Evolutionary conservation across 2,888 invertebrate species (phyloP), one percentile per base, ranked within the genome.

Genomic region (Acrobasis consociella): DNA sequence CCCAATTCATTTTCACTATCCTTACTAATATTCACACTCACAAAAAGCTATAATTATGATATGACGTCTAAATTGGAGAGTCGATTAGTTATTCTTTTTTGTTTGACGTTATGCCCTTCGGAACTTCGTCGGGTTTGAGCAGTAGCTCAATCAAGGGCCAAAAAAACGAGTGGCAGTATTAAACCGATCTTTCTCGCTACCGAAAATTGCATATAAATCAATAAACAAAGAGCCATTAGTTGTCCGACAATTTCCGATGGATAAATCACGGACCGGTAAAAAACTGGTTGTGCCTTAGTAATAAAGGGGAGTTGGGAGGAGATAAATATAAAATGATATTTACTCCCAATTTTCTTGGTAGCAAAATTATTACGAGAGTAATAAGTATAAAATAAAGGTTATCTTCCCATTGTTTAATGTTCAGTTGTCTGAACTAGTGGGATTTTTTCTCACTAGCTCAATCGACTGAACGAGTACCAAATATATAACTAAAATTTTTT

Each of bases 151-250:
- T 87, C 83, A 85, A 77, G 71, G 63, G 68, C 66, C n/a, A 69
- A 81, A 89, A 87, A 87, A 88, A 80, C 77, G 72, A 75, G 73
- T 72, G 69, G 70, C 73, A 74, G 83, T 85, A 82, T 82, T 80
- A 83, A 77, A 76, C 75, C 84, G 84, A 84, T 81, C 84, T 84
- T 72, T 77, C 82, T 74, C 78, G 91, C 91, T 91, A 89, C 91
- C 87, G 89, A 90, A 89, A 89, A 90, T 90, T 89, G 85, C 85
- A 80, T 83, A 91, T 90, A 89, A 91, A 91, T 91, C 91, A 90
- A 91, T 91, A 89, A 88, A 91, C 91, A 91, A 90, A 90, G 89
- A 90, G 72, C 86, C 90, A 90, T 91, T 89, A 89, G 88, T 85
- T 89, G 89, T 87, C 91, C 85, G 84, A 88, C 91, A 87, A 87